A percentile compares a stretch with the other conserved stretches of the same genome.
Conservation (phyloP, 2,888 invertebrate species). For the Lasioglossum figueresi region DNA sequence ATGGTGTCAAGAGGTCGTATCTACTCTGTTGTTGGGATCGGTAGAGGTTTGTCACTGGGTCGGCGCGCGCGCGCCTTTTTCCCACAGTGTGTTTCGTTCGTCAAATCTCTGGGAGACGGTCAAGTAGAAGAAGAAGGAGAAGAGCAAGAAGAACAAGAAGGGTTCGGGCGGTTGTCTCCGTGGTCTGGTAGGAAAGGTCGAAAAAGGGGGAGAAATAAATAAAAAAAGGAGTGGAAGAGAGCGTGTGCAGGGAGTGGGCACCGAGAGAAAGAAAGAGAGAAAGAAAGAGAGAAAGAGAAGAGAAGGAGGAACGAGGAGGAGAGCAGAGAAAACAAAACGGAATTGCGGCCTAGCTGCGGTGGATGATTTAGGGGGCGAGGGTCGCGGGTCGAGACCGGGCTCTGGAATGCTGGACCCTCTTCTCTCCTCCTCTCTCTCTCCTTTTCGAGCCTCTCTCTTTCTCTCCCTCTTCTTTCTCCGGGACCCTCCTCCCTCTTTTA, state of each 20-base stretch:
- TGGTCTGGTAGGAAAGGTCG: conserved; percentile 61
- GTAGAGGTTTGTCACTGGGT: conserved; percentile 11
- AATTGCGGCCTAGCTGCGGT: conserved; percentile 82
- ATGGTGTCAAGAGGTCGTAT: conserved; percentile 35
- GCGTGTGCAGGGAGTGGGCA: conserved; percentile 9
- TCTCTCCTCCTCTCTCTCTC: conserved; percentile 46
- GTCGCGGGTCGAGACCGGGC: conserved; percentile 83
- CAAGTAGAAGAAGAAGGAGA: conserved; percentile 42
- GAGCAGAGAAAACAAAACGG: conserved; percentile 81
- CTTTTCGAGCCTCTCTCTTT: conserved; percentile 7
- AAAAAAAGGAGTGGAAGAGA: conserved; percentile 59
- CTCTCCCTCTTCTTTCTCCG: neutral
- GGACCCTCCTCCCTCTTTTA: conserved; percentile 57
- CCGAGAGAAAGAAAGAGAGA: conserved; percentile 61
- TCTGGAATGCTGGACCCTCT: conserved; percentile 80
- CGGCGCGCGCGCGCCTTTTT: conserved; percentile 44
- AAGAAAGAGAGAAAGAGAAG: conserved; percentile 52
- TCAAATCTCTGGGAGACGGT: conserved; percentile 38
- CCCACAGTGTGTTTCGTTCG: conserved; percentile 63
- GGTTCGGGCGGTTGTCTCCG: conserved; percentile 4
- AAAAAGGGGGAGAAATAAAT: conserved; percentile 59
- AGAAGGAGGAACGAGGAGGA: conserved; percentile 63
- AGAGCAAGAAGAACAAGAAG: conserved; percentile 42
- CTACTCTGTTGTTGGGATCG: conserved; percentile 31
- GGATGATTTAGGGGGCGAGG: conserved; percentile 84